A percentile compares a stretch with the other conserved stretches of the same genome.
Evolutionary conservation across 92 coral and sea anemone genomes (phyloP).

Genomic region (Epizoanthus rinbou): DNA sequence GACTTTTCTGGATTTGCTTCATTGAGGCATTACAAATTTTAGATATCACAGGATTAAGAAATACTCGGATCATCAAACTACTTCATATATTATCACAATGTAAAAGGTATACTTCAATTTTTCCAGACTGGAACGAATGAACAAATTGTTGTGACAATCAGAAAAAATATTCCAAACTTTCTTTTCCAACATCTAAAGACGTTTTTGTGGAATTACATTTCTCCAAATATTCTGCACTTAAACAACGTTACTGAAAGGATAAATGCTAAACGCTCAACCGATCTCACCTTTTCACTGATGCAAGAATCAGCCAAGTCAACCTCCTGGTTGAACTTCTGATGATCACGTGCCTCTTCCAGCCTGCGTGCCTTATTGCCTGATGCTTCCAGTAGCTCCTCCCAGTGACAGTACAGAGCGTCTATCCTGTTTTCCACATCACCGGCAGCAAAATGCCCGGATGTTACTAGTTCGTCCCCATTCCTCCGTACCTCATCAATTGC

Average conservation of each 20-base stretch:
- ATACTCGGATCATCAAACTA: too few species aligned
- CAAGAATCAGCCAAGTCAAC: conserved; percentile 87
- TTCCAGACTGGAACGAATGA: too few species aligned
- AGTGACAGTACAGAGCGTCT: conserved; percentile 84
- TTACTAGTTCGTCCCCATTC: conserved; percentile 83
- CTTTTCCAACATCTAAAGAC: neutral
- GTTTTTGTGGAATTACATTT: neutral
- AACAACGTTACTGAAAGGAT: neutral
- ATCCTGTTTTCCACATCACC: conserved; percentile 85
- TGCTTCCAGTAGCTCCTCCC: conserved; percentile 92
- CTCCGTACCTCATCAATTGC: conserved; percentile 77
- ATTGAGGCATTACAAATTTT: too few species aligned
- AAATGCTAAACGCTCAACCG: neutral
- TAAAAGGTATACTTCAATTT: too few species aligned
- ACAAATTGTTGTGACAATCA: too few species aligned
- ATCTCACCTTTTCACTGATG: conserved; percentile 84
- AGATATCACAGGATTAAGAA: too few species aligned
- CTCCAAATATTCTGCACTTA: neutral
- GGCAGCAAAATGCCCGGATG: conserved; percentile 87
- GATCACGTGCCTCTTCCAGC: conserved; percentile 92
- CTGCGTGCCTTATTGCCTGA: conserved; percentile 80
- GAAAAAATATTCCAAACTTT: neutral
- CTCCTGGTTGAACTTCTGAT: conserved; percentile 86
- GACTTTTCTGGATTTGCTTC: too few species aligned
- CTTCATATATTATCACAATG: too few species aligned